phyloP scores from a whole-genome alignment of 2,113 vertebrate species.

The Aramus guarauna region DNA sequence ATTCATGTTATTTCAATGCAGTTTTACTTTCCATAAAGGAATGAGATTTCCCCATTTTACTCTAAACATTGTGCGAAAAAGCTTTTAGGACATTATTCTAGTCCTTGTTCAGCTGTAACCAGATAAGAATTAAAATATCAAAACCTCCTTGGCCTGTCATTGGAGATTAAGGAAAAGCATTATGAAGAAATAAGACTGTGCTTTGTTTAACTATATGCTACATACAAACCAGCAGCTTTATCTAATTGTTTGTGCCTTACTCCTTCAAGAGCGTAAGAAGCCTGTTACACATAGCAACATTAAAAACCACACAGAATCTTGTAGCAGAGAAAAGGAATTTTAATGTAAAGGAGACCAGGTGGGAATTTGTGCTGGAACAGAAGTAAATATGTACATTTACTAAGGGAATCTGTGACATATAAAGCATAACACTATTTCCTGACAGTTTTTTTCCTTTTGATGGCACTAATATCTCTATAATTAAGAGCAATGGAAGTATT shows the following conservation, averaged over 20 bases:
- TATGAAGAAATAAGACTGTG: not conserved
- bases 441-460: not conserved
- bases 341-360: not conserved
- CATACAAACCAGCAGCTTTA: not conserved
- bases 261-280: not conserved
- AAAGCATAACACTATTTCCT: conserved; percentile 7
- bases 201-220: not conserved
- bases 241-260: not conserved
- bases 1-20: not conserved
- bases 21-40: not conserved
- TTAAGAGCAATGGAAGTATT: conserved; percentile 61
- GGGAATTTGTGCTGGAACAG: not conserved
- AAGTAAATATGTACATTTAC: conserved; percentile 12
- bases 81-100: not conserved
- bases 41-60: not conserved
- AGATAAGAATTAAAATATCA: not conserved
- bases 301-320: not conserved
- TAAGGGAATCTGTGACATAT: not conserved
- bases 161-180: not conserved
- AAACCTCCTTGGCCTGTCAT: not conserved
- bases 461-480: conserved; percentile 50
- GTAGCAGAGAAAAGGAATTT: not conserved
- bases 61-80: not conserved
- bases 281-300: not conserved
- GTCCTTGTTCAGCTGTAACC: not conserved